A percentile compares a stretch with the other conserved stretches of the same genome.
These are phyloP conservation scores for Zeugodacus cucurbitae DNA, from an alignment of 1,140 invertebrate genomes.

Conservation along the genomic window DNA sequence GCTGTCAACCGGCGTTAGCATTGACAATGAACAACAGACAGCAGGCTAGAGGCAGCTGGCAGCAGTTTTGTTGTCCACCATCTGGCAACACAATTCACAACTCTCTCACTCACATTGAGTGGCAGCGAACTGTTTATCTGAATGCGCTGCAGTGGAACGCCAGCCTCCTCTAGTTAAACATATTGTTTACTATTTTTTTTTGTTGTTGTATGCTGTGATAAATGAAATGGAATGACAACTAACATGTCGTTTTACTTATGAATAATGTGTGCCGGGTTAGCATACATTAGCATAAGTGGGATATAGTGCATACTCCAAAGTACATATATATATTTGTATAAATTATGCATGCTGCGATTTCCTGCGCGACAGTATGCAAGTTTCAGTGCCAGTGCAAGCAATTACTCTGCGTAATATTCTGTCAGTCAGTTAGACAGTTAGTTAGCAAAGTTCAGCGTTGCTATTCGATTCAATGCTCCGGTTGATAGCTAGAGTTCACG, in stretches of 20 bases:
- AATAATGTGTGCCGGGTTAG: background rate
- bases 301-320: background rate
- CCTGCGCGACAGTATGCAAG: background rate
- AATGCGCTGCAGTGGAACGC: background rate
- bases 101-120: background rate
- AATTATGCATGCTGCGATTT: background rate
- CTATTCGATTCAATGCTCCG: background rate
- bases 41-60: too few species aligned
- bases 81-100: background rate
- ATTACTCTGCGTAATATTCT: background rate
- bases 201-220: background rate
- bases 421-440: background rate
- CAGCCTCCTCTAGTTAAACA: background rate
- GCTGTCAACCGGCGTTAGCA: background rate
- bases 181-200: background rate
- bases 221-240: constrained; percentile 27
- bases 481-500: too few species aligned
- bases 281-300: constrained; percentile 2
- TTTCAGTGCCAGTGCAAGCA: background rate
- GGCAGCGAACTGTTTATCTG: background rate
- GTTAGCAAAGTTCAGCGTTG: background rate
- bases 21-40: background rate
- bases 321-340: background rate
- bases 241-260: background rate
- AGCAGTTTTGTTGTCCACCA: background rate